phyloP scores from a whole-genome alignment of 92 coral and sea anemone species.

The Heliopora coerulea region DNA sequence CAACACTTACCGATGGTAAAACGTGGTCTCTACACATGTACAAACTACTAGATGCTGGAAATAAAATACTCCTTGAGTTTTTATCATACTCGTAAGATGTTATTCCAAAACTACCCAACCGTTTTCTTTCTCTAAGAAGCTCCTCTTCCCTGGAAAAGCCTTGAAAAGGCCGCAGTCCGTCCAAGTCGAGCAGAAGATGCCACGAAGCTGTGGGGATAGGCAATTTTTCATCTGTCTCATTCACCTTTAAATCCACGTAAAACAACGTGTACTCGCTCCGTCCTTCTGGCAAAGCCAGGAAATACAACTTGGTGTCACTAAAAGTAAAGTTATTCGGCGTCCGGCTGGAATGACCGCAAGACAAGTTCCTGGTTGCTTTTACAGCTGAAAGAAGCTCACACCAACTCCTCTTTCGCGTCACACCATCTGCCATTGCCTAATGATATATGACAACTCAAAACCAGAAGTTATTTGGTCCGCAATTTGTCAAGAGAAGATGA shows the following conservation, averaged over 20 bases:
- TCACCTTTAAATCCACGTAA: conserved; percentile 71
- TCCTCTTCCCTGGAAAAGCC: conserved; percentile 97
- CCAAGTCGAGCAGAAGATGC: conserved; percentile 74
- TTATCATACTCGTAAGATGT: conserved; percentile 91
- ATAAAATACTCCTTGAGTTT: conserved; percentile 72
- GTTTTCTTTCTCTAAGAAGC: conserved; percentile 81
- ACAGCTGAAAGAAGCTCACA: conserved; percentile 85
- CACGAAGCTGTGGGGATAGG: conserved; percentile 56
- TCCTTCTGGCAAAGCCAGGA: conserved; percentile 83
- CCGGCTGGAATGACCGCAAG: conserved; percentile 73
- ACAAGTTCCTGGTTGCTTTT: conserved; percentile 69
- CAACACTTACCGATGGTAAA: conserved; percentile 32
- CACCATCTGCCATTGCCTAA: conserved; percentile 2
- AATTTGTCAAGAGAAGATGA: conserved; percentile 23
- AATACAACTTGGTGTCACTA: conserved; percentile 78
- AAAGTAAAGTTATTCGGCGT: conserved; percentile 96
- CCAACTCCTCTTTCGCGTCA: conserved; percentile 63
- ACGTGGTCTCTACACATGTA: conserved; percentile 75
- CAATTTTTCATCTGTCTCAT: conserved; percentile 6
- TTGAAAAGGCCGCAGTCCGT: conserved; percentile 66
- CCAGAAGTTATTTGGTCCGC: conserved; percentile 10
- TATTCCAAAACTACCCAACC: conserved; percentile 93
- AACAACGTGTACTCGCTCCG: conserved; percentile 94
- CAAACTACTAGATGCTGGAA: conserved; percentile 82
- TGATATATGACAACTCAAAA: neutral